Conservation (phyloP, 2,797 vertebrate species). For the Sylvilagus floridanus region DNA sequence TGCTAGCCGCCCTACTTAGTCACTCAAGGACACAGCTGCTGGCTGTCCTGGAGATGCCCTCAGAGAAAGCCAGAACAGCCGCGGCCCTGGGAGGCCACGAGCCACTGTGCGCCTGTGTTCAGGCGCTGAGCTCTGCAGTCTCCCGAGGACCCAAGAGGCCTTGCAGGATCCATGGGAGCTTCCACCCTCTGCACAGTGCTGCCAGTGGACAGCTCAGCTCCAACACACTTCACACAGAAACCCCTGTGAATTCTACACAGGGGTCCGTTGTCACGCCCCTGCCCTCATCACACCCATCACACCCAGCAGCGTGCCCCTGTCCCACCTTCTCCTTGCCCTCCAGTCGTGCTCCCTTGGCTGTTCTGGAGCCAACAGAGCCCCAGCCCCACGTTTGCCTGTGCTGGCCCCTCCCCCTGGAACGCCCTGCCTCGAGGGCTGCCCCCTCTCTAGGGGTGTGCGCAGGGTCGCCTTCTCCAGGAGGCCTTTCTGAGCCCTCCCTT, state of each 20-base stretch:
- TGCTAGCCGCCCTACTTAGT: not conserved
- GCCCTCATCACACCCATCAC: too few species aligned
- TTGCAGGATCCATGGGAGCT: too few species aligned
- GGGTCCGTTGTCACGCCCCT: not conserved
- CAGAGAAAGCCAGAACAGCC: too few species aligned
- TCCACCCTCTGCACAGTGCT: too few species aligned
- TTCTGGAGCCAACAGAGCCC: not conserved
- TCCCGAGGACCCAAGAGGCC: not conserved
- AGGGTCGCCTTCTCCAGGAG: too few species aligned
- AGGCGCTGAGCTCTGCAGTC: too few species aligned
- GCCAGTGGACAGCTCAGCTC: accelerated
- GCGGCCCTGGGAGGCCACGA: too few species aligned
- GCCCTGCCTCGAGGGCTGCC: accelerated
- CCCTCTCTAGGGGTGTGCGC: too few species aligned
- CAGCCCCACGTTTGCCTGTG: not conserved
- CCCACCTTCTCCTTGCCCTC: too few species aligned
- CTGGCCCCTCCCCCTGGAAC: accelerated
- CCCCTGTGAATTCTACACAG: accelerated
- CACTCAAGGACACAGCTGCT: too few species aligned
- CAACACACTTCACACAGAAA: accelerated
- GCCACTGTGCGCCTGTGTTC: not conserved
- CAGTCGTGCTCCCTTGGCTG: not conserved
- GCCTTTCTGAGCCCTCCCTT: too few species aligned
- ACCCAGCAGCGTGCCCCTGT: accelerated
- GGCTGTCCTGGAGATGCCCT: not conserved